phyloP scores from a whole-genome alignment of 2,797 vertebrate genomes.

The Acanthurus tractus region DNA sequence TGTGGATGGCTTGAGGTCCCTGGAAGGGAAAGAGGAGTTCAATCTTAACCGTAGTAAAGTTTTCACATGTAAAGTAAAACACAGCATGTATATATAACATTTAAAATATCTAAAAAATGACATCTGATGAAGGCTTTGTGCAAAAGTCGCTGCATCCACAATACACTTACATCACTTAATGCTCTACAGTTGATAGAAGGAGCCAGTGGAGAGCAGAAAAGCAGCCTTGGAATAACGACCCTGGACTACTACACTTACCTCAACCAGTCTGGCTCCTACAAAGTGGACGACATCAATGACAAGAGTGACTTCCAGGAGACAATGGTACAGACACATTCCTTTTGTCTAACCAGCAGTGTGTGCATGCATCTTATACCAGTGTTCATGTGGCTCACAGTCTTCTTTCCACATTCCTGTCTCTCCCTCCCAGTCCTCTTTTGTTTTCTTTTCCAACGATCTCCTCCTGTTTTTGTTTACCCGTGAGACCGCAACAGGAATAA shows the following conservation, averaged over 20 bases:
- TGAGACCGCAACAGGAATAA: conserved; percentile 71
- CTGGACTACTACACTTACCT: conserved; percentile 97
- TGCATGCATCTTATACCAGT: conserved; percentile 24
- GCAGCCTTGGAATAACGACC: conserved; percentile 93
- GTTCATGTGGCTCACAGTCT: conserved; percentile 33
- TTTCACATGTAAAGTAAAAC: conserved; percentile 29
- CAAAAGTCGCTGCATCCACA: background rate
- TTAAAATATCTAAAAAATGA: too few species aligned
- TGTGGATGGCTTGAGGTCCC: conserved; percentile 43
- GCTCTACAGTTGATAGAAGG: conserved; percentile 93
- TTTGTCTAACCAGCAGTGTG: conserved; percentile 2
- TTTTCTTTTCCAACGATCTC: conserved; percentile 58
- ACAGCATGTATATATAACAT: background rate
- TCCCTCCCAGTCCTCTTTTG: conserved; percentile 42
- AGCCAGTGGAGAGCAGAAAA: conserved; percentile 92
- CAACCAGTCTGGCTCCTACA: conserved; percentile 97
- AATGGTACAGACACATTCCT: conserved; percentile 79
- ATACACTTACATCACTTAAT: conserved; percentile 3
- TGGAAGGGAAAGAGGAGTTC: conserved; percentile 38
- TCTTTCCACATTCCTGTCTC: conserved; percentile 32
- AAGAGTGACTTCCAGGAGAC: conserved; percentile 96
- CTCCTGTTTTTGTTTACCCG: conserved; percentile 78
- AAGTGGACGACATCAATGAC: conserved; percentile 98
- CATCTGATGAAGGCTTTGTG: background rate
- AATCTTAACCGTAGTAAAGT: conserved; percentile 15